Evolutionary conservation across 1,140 invertebrate species (phyloP).

Genomic region (Chironomus tepperi): DNA sequence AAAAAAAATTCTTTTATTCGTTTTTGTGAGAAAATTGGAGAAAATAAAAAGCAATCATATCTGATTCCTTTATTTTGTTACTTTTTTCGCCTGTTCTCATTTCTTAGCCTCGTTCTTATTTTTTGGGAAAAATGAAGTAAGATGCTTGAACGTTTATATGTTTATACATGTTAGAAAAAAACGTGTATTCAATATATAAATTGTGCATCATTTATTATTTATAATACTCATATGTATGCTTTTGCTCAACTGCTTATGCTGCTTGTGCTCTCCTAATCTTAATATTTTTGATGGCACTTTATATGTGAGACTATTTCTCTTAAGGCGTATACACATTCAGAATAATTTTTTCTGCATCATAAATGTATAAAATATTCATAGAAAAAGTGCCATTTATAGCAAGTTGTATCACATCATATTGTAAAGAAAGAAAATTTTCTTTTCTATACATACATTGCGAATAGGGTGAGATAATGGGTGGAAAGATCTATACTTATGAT

Average conservation of each 20-base stretch:
- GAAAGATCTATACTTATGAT: background rate
- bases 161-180: background rate
- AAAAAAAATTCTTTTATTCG: no score
- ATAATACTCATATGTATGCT: background rate
- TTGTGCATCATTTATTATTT: conserved; percentile 23
- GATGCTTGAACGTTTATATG: background rate
- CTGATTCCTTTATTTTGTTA: background rate
- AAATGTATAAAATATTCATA: conserved; percentile 21
- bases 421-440: background rate
- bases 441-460: no score
- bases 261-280: conserved; percentile 18
- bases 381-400: conserved; percentile 21
- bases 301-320: conserved; percentile 18
- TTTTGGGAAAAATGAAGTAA: no score
- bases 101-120: background rate
- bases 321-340: background rate
- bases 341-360: conserved; percentile 3
- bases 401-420: conserved; percentile 3
- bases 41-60: background rate
- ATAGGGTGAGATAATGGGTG: background rate
- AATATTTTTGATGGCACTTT: conserved; percentile 22
- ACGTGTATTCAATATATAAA: conserved; percentile 10
- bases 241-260: background rate
- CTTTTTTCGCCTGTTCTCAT: background rate
- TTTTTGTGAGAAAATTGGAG: no score